Conservation (phyloP, 2,888 invertebrate species). For the Agrotis segetum region DNA sequence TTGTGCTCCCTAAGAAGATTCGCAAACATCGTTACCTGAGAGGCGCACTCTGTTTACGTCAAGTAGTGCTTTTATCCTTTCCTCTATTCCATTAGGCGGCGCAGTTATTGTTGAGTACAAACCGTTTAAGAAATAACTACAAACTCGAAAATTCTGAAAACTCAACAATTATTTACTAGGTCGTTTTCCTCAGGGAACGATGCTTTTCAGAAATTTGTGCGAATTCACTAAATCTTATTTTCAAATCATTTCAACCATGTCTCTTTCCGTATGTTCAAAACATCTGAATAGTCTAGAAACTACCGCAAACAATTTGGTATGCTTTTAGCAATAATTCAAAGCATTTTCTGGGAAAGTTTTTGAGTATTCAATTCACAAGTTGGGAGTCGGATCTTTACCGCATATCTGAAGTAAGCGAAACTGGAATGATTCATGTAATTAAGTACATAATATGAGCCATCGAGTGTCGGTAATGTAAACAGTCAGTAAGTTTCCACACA, state of each 20-base stretch:
- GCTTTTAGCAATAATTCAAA: constrained; percentile 16
- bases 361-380: constrained; percentile 6
- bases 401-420: not conserved
- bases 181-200: constrained; percentile 15
- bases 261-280: constrained; percentile 1
- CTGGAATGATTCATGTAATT: constrained; percentile 1
- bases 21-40: constrained; percentile 75
- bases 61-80: constrained; percentile 67
- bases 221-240: constrained; percentile 6
- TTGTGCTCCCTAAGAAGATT: constrained; percentile 67
- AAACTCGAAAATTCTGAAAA: constrained; percentile 40
- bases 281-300: constrained; percentile 20
- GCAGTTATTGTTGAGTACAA: constrained; percentile 60
- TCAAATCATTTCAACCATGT: constrained; percentile 13
- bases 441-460: constrained; percentile 9
- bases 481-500: constrained; percentile 12
- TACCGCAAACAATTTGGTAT: constrained; percentile 27
- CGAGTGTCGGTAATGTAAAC: not conserved
- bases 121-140: constrained; percentile 45
- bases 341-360: constrained; percentile 14
- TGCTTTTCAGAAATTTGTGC: not conserved
- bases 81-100: constrained; percentile 56
- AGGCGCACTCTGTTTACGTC: constrained; percentile 68
- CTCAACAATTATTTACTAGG: constrained; percentile 17
- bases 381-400: not conserved